Evolutionary conservation across 2,113 vertebrate genomes (phyloP).

Genomic region (Lota lota): DNA sequence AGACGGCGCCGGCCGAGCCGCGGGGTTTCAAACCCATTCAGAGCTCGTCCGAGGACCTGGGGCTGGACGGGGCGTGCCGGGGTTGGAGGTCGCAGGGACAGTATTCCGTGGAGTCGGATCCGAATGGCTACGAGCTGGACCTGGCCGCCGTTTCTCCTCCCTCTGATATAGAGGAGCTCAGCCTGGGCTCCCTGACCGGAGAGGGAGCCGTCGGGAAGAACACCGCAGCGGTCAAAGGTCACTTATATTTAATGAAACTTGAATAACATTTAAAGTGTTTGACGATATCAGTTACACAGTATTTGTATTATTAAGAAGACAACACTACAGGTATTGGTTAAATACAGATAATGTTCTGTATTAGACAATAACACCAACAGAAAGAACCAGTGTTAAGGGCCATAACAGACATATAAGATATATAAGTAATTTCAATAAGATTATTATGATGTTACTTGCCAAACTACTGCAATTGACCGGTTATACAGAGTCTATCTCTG

Average conservation of each 20-base stretch:
- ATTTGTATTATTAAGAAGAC: too few species aligned
- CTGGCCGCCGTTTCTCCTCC: conserved; percentile 43
- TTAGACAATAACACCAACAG: too few species aligned
- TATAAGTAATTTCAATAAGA: too few species aligned
- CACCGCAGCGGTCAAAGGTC: conserved; percentile 31
- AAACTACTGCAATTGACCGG: too few species aligned
- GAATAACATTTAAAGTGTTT: too few species aligned
- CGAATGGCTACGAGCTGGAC: conserved; percentile 65
- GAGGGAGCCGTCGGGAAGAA: neutral
- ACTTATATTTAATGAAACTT: neutral
- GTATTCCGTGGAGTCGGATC: conserved; percentile 65
- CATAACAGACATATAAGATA: too few species aligned
- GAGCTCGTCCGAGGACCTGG: conserved; percentile 63
- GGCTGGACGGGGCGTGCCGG: conserved; percentile 24
- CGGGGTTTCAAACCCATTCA: conserved; percentile 65
- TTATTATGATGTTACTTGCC: too few species aligned
- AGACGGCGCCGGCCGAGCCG: conserved; percentile 4
- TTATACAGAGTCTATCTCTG: too few species aligned
- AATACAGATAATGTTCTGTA: too few species aligned
- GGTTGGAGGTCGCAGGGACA: conserved; percentile 56
- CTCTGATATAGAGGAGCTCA: conserved; percentile 55
- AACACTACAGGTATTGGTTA: too few species aligned
- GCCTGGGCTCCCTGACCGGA: conserved; percentile 33
- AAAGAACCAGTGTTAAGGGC: too few species aligned
- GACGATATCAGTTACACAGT: too few species aligned